Percentiles rank a stretch among this genome's conserved stretches.
Conservation (phyloP, 1,140 invertebrate species). For the roundworm (Caenorhabditis elegans) region WBcel235 BX284603.4:5144001-5144500, state of each 20-base stretch:
- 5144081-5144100: neutral
- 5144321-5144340: neutral
- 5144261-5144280: neutral
- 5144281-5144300: neutral
- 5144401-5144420: no score
- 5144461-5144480: no score
- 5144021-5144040: neutral
- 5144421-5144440: no score
- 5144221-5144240: neutral
- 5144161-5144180: neutral
- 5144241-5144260: neutral
- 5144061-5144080: neutral
- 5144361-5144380: no score
- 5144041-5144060: constrained; percentile 15
- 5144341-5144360: no score
- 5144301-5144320: neutral
- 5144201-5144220: constrained; percentile 15
- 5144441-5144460: no score
- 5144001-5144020: neutral
- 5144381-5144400: no score
- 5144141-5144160: neutral
- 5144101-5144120: neutral
- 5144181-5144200: constrained; percentile 8
- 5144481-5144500: no score
- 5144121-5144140: no score